Evolutionary conservation across 2,888 invertebrate species (phyloP).

Genomic region (Eristalis arbustorum): DNA sequence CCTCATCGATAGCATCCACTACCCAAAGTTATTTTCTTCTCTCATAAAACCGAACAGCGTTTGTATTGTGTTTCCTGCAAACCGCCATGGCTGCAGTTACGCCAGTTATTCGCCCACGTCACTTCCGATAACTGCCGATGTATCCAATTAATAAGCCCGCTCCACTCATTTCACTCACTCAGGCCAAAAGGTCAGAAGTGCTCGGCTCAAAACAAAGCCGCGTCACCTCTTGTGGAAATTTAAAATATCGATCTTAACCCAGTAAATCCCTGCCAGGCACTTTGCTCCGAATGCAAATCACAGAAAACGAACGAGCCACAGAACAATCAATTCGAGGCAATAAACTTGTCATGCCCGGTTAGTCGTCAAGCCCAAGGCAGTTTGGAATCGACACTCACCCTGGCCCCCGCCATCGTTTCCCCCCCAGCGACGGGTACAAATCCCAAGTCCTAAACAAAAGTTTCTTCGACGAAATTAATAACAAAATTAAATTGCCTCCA

Average conservation of each 20-base stretch:
- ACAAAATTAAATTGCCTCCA: slow-evolving; percentile 70
- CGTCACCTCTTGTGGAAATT: slow-evolving; percentile 2
- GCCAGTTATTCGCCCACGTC: no score
- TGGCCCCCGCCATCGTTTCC: not conserved
- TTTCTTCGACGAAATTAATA: slow-evolving; percentile 64
- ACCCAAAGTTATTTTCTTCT: no score
- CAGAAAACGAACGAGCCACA: not conserved
- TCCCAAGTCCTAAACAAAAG: slow-evolving; percentile 38
- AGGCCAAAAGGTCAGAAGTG: not conserved
- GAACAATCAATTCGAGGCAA: slow-evolving; percentile 45
- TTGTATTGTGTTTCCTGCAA: no score
- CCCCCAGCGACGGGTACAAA: no score
- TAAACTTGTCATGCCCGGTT: slow-evolving; percentile 40
- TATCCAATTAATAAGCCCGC: no score
- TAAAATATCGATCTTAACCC: slow-evolving; percentile 31
- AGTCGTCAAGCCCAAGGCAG: slow-evolving; percentile 43
- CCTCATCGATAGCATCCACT: no score
- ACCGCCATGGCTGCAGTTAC: no score
- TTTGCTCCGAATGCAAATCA: not conserved
- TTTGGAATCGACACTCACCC: not conserved
- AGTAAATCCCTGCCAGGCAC: not conserved
- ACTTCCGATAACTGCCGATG: no score
- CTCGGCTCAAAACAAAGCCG: not conserved
- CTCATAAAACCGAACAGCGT: no score
- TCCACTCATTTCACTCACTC: no score